Base-by-base conservation (phyloP, 2,797 vertebrate species). In the Gila robusta region DNA sequence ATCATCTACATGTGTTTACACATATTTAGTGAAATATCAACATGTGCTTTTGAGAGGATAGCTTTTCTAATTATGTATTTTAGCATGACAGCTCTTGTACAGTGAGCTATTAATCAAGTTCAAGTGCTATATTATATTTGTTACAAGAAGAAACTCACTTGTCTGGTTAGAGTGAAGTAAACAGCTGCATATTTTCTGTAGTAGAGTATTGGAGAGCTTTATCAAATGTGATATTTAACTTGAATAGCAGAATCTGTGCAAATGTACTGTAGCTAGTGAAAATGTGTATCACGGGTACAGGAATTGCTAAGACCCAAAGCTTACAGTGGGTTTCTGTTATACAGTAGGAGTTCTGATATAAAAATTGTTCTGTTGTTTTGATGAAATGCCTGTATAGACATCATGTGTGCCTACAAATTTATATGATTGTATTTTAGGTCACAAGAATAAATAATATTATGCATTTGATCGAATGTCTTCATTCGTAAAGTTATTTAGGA, bases 371-470 rank as follows among this genome's bases (percentile, higher is more conserved):
- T 86, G 66, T 59, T 82, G 91, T 91, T 95, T 95, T 93, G 90
- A 90, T 95, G 87, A 90, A 86, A 89, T 92, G 88, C 89, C 91
- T 92, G 69, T 91, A 92, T 47, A 87, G 82, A 92, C 92, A 84
- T 93, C 16, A 90, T 93, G 89, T 93, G 93, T 95, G 92, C 93
- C 88, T 94, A 92, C 44, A 91, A 86, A 89, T 95, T 96, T 95
- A 92, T 95, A 92, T 88, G 92, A 91, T 74, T 84, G 88, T 94
- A 91, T 84, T 82, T 89, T 85, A 89, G 56, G 78, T 90, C 69
- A 86, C 83, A 86, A 73, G 88, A 91, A 91, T 91, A 92, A 91
- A 92, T 56, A 74, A 79, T 85, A 76, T 87, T 89, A 86, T 86
- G 85, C 87, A 90, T 89, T 90, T 90, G 66, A 89, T 39, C 52